These are phyloP conservation scores for Echiichthys vipera DNA, from an alignment of 2,797 vertebrate species.

Conservation along the genomic window DNA sequence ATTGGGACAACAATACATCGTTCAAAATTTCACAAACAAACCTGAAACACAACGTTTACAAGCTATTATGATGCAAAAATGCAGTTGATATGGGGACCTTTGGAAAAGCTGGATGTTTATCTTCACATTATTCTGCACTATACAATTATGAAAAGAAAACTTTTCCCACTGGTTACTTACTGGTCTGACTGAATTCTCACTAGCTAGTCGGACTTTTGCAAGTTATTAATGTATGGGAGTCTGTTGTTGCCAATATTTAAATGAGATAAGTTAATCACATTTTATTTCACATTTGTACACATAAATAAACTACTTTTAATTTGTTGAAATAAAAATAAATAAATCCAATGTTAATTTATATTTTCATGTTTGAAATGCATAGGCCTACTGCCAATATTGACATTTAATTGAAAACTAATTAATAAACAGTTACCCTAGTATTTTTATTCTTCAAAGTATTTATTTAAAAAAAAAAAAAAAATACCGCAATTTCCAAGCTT, in stretches of 20 bases:
- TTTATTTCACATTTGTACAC: background rate
- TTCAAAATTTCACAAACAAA: background rate
- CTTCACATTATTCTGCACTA: too few species aligned
- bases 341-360: background rate
- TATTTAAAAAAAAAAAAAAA: too few species aligned
- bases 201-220: too few species aligned
- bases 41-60: background rate
- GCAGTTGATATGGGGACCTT: too few species aligned
- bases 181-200: too few species aligned
- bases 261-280: background rate
- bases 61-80: background rate
- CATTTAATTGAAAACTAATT: background rate
- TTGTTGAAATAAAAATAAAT: background rate
- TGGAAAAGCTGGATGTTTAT: too few species aligned
- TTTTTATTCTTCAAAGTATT: too few species aligned
- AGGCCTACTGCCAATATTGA: background rate
- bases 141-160: too few species aligned
- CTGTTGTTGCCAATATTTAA: too few species aligned
- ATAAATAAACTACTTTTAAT: background rate
- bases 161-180: too few species aligned
- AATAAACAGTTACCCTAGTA: background rate
- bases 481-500: too few species aligned
- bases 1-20: background rate
- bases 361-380: background rate
- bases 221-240: too few species aligned